Evolutionary conservation across 2,888 invertebrate species (phyloP).

Genomic region (Drosophila eohydei): DNA sequence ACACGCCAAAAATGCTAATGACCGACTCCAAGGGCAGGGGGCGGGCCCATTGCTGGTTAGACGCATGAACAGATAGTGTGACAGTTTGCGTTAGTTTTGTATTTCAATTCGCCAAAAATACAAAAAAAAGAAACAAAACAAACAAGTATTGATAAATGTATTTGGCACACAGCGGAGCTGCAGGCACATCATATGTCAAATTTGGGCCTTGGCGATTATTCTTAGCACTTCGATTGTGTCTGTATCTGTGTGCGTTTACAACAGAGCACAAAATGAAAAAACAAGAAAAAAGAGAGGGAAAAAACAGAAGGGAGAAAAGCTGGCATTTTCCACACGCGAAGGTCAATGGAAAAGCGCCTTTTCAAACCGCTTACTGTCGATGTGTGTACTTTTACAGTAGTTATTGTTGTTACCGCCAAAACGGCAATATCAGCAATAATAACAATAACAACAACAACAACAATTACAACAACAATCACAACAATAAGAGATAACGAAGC

Average conservation of each 20-base stretch:
- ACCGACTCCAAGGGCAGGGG: conserved; percentile 40
- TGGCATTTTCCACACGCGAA: conserved; percentile 66
- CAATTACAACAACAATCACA: conserved; percentile 20
- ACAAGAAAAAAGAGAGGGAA: background rate
- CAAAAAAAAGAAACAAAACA: background rate
- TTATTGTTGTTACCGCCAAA: conserved; percentile 50
- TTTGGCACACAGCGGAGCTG: conserved; percentile 58
- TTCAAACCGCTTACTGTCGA: conserved; percentile 62
- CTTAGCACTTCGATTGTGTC: conserved; percentile 49
- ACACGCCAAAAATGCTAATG: conserved; percentile 78
- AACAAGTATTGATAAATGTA: conserved; percentile 71
- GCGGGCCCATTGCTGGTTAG: conserved; percentile 14
- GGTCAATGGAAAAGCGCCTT: conserved; percentile 72
- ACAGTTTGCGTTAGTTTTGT: conserved; percentile 60
- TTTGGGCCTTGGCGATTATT: conserved; percentile 56
- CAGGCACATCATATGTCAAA: conserved; percentile 76
- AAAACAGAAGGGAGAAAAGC: conserved; percentile 12
- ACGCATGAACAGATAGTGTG: conserved; percentile 40
- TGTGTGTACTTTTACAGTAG: conserved; percentile 41
- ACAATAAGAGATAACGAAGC: conserved; percentile 59
- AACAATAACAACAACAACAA: conserved; percentile 30
- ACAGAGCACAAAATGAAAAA: conserved; percentile 19
- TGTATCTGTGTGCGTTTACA: background rate
- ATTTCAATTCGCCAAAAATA: conserved; percentile 60
- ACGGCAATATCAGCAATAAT: conserved; percentile 46